Conservation (phyloP, 2,797 vertebrate species). For the Gallinago nigripennis region DNA sequence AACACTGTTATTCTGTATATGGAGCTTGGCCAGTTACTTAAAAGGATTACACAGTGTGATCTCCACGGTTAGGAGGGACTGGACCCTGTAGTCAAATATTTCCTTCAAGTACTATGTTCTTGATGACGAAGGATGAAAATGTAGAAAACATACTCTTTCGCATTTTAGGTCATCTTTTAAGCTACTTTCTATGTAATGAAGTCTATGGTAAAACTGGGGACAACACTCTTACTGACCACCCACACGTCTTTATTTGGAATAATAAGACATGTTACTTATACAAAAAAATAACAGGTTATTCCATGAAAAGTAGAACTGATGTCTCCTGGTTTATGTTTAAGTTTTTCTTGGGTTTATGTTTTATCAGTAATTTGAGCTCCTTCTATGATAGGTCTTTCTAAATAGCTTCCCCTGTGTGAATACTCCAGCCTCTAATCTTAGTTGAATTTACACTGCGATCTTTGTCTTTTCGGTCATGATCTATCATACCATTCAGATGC, state of each 20-base stretch:
- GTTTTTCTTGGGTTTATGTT: neutral
- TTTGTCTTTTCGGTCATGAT: neutral
- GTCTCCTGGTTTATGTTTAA: neutral
- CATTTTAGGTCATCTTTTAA: neutral
- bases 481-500: neutral
- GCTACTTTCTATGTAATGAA: neutral
- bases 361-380: neutral
- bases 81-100: neutral
- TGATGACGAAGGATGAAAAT: neutral
- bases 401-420: neutral
- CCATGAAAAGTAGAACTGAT: neutral
- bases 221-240: neutral
- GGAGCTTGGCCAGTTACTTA: conserved; percentile 28
- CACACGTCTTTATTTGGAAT: neutral
- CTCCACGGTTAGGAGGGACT: neutral
- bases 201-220: neutral
- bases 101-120: neutral
- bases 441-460: neutral
- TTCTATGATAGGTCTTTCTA: neutral
- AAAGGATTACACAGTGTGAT: conserved; percentile 42
- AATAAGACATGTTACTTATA: neutral
- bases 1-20: neutral
- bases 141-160: neutral
- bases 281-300: neutral
- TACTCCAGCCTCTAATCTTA: neutral